Conservation (phyloP, 2,797 vertebrate species). For the Gallinago solitaria region DNA sequence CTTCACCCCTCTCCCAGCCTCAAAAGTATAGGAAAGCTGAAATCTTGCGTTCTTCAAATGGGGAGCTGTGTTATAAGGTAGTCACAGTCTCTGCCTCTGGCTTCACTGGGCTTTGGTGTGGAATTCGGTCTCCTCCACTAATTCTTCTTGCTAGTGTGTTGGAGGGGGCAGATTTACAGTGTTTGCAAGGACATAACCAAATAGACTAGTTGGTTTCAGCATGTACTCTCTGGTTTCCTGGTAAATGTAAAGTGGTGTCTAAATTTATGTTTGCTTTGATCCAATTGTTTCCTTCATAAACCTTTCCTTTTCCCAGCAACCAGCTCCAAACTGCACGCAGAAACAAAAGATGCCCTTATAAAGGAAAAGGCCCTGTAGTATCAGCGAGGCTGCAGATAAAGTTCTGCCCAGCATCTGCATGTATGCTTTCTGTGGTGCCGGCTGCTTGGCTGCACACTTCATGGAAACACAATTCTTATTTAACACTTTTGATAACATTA, state of each 20-base stretch:
- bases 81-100: background rate
- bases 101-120: accelerated
- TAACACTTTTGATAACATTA: constrained; percentile 1
- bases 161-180: background rate
- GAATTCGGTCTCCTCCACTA: background rate
- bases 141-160: accelerated
- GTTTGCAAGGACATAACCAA: background rate
- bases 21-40: background rate
- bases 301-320: background rate
- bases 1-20: background rate
- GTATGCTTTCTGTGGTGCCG: background rate
- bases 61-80: background rate
- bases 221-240: background rate
- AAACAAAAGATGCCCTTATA: constrained; percentile 8
- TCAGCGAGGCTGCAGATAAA: background rate
- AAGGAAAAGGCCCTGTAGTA: background rate
- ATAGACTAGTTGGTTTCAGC: background rate
- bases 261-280: background rate
- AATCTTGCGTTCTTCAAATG: background rate
- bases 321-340: background rate
- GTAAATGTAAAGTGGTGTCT: background rate
- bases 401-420: background rate
- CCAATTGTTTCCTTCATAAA: background rate
- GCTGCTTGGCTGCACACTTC: background rate
- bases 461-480: background rate